These are phyloP conservation scores for Anguilla marmorata DNA, from an alignment of 2,797 vertebrate species.

Conservation along the genomic window DNA sequence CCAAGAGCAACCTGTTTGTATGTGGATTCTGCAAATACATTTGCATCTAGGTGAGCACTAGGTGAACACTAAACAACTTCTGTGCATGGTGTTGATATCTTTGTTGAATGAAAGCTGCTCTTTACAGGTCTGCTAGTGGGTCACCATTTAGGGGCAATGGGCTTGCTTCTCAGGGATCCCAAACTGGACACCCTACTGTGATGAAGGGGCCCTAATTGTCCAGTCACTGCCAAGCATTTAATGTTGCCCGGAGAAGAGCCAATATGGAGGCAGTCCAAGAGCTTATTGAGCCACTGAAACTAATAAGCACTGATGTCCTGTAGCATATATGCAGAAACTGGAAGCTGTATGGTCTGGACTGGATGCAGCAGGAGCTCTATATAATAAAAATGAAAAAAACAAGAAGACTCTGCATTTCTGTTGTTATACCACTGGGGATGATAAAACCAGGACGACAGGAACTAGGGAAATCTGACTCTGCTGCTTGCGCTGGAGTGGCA, in stretches of 20 bases:
- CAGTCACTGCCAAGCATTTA: neutral
- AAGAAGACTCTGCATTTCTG: neutral
- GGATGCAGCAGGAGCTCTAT: neutral
- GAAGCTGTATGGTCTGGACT: neutral
- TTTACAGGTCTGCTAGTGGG: slow-evolving; percentile 1
- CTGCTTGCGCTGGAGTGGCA: neutral
- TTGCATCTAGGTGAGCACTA: neutral
- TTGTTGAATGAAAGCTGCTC: neutral
- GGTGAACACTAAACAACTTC: neutral
- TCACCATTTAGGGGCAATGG: neutral
- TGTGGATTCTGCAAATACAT: too few relatives aligned
- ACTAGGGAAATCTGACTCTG: neutral
- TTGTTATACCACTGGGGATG: neutral
- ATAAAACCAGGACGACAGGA: neutral
- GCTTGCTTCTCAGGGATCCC: neutral
- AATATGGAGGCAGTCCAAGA: slow-evolving; percentile 15
- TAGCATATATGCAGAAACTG: neutral
- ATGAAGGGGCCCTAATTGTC: neutral
- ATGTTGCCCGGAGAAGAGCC: slow-evolving; percentile 21
- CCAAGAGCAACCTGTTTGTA: neutral
- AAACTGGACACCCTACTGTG: neutral
- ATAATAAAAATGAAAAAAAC: neutral
- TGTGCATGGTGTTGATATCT: neutral
- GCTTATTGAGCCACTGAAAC: neutral
- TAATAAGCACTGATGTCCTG: slow-evolving; percentile 10